Evolutionary conservation across 2,888 invertebrate species (phyloP), one percentile per base, ranked within the genome.

Genomic region (Melipona bicolor): DNA sequence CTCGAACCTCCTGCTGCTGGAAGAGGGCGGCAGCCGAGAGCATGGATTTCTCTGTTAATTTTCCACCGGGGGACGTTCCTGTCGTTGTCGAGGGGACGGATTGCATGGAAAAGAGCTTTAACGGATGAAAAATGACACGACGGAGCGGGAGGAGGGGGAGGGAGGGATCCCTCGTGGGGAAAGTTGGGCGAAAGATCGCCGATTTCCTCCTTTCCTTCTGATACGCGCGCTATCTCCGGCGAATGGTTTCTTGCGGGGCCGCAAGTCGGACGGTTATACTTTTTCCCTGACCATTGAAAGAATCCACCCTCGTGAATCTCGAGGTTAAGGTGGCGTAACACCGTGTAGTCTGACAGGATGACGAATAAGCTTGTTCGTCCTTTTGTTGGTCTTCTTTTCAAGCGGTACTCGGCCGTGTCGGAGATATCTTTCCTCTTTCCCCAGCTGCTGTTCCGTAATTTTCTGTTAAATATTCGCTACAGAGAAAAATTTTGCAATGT

Each of bases 361-460:
- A 89, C 88, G 88, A 88, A 89, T 88, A 84, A 80, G 65, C 77
- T 79, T 87, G 76, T 79, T 87, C 69, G 80, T 84, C 81, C 82
- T 83, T 77, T 59, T 50, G 24, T 65, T 56, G 56, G 59, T 69
- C 79, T 2, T 61, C 2, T 72, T 79, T 17, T 4, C 70, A 76
- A 74, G 82, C 67, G 72, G 68, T 85, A 68, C 76, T 78, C 79
- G 0, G 61, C 79, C 43, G 43, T 62, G 75, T 67, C 4, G 11
- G 81, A 83, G 9, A 27, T 61, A 19, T 54, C 76, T 76, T 73
- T 52, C 24, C 61, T 67, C 71, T 84, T 81, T 61, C 15, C 5
- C 3, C 11, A 24, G 17, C 27, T n/a, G 13, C 27, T 36, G 36
- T 24, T 27, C 19, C 61, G 4, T 19, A 24, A 43, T 43, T 43